These are phyloP conservation scores for Temnothorax unifasciatus DNA, from an alignment of 2,888 invertebrate genomes.

Conservation along the genomic window DNA sequence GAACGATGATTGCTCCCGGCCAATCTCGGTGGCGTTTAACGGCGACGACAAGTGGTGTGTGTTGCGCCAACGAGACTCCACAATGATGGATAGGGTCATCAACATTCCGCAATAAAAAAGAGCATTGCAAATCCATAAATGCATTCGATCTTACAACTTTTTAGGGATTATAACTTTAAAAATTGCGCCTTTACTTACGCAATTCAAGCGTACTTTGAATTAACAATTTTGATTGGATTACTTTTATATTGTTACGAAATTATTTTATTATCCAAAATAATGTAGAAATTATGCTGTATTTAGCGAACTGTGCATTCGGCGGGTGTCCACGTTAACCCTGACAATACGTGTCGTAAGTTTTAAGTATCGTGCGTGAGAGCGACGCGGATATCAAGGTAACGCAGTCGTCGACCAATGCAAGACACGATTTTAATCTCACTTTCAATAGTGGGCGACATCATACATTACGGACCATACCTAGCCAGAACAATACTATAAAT, in stretches of 20 bases:
- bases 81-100: constrained; percentile 38
- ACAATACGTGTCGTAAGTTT: constrained; percentile 62
- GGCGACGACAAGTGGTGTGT: not conserved
- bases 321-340: constrained; percentile 55
- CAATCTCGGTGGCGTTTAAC: constrained; percentile 22
- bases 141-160: constrained; percentile 6
- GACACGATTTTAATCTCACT: constrained; percentile 60
- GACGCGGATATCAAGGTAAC: constrained; percentile 55
- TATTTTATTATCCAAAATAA: not conserved
- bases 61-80: constrained; percentile 52
- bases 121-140: constrained; percentile 21
- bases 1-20: constrained; percentile 35
- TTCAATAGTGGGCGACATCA: constrained; percentile 60
- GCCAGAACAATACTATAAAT: constrained; percentile 15
- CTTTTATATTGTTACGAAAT: not conserved
- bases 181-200: not conserved
- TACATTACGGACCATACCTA: constrained; percentile 4
- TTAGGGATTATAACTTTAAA: not conserved
- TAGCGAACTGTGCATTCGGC: constrained; percentile 32
- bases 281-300: not conserved
- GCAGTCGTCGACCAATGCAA: constrained; percentile 54
- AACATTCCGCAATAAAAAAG: constrained; percentile 28
- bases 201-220: not conserved
- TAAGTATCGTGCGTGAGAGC: constrained; percentile 50
- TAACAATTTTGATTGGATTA: not conserved